phyloP scores from a whole-genome alignment of 1,140 invertebrate species.

The Wiebesia pumilae region DNA sequence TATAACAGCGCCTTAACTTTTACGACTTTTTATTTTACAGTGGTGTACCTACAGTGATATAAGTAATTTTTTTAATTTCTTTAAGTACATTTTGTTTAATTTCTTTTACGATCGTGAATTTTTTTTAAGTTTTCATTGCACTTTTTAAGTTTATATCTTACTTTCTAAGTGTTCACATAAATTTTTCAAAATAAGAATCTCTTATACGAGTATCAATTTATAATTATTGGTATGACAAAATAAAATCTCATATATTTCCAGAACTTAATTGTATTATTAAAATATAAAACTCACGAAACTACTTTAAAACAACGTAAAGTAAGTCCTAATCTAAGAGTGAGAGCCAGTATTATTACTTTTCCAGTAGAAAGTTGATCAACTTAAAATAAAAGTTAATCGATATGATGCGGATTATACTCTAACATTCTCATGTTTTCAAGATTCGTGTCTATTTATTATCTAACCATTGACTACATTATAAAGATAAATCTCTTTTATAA shows the following conservation, averaged over 20 bases:
- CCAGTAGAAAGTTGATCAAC: neutral
- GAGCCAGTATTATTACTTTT: neutral
- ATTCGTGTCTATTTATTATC: neutral
- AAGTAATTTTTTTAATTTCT: conserved; percentile 4
- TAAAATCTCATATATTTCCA: neutral
- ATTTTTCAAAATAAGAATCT: neutral
- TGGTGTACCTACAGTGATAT: neutral
- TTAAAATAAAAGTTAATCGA: neutral
- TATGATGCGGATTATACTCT: no score
- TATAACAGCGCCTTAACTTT: conserved; percentile 30
- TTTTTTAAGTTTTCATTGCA: neutral
- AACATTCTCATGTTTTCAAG: no score
- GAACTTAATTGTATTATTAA: no score
- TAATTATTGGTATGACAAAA: neutral
- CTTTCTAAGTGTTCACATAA: neutral
- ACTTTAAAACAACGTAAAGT: neutral
- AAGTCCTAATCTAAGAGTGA: neutral
- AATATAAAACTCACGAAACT: neutral
- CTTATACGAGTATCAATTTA: neutral
- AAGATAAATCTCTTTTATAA: neutral
- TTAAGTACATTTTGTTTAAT: conserved; percentile 10
- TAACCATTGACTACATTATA: neutral
- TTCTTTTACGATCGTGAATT: neutral
- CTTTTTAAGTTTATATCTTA: neutral
- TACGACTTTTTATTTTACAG: conserved; percentile 27